These are phyloP conservation scores for Collichthys lucidus DNA, from an alignment of 2,113 vertebrate species.

Conservation along the genomic window DNA sequence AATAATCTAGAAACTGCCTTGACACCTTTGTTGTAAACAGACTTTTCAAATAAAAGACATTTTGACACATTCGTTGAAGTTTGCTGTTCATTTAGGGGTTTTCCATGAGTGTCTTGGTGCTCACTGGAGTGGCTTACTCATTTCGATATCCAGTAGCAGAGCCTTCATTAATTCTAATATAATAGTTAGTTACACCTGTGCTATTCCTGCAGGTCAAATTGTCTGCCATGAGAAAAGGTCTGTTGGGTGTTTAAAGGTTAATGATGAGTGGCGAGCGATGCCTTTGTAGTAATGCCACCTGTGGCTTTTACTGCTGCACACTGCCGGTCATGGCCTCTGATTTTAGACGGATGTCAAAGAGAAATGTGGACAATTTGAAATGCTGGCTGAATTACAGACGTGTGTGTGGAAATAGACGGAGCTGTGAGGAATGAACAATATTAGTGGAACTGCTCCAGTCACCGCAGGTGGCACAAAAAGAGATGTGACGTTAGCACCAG, in stretches of 20 bases:
- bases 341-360: conserved; percentile 57
- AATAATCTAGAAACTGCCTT: not conserved
- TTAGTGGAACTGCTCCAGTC: conserved; percentile 41
- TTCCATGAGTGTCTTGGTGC: not conserved
- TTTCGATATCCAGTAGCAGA: conserved; percentile 12
- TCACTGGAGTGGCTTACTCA: not conserved
- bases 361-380: conserved; percentile 59
- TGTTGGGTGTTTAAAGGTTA: conserved; percentile 66
- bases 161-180: conserved; percentile 31
- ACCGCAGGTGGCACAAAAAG: conserved; percentile 27
- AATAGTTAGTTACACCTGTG: conserved; percentile 46
- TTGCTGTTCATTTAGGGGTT: not conserved
- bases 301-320: conserved; percentile 46
- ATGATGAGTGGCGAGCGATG: conserved; percentile 49
- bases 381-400: conserved; percentile 32
- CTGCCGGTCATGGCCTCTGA: conserved; percentile 36
- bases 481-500: conserved; percentile 37
- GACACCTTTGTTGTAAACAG: conserved; percentile 17
- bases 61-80: not conserved
- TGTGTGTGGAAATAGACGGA: conserved; percentile 26
- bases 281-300: conserved; percentile 41
- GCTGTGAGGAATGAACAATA: conserved; percentile 29
- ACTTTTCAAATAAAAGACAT: not conserved
- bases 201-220: conserved; percentile 51
- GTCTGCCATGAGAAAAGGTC: conserved; percentile 45